Percentiles rank a stretch among this genome's conserved stretches.
Conservation (phyloP, 2,113 vertebrate species). For the Talpa occidentalis region DNA sequence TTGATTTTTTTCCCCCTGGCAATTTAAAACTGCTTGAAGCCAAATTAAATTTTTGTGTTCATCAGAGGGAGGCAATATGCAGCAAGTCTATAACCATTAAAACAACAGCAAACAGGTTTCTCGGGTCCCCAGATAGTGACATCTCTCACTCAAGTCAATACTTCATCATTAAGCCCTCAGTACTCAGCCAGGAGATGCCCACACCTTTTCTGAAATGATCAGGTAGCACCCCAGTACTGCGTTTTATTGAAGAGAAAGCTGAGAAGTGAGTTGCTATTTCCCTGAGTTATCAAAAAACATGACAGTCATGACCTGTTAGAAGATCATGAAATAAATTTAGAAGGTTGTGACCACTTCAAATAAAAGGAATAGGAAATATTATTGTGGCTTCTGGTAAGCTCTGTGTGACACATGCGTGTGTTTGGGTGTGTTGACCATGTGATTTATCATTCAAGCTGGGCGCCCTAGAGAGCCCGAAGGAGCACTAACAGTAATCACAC, state of each 20-base stretch:
- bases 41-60: conserved; percentile 66
- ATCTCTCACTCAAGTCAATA: not conserved
- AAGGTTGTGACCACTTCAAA: not conserved
- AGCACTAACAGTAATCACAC: not conserved
- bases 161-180: not conserved
- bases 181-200: rapidly evolving
- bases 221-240: no score
- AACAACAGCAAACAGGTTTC: not conserved
- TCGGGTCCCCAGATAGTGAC: not conserved
- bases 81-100: not conserved
- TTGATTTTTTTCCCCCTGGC: conserved; percentile 8
- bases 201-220: not conserved
- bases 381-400: not conserved
- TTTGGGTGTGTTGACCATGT: not conserved
- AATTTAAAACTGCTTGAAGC: conserved; percentile 39
- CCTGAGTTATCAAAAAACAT: not conserved
- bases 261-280: not conserved
- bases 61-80: not conserved
- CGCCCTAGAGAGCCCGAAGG: no score
- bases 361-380: not conserved
- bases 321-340: not conserved
- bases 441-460: not conserved
- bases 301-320: not conserved
- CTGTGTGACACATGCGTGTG: not conserved
- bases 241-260: not conserved